Evolutionary conservation across 2,888 invertebrate species (phyloP).

Genomic region (Drosophila peninsularis): DNA sequence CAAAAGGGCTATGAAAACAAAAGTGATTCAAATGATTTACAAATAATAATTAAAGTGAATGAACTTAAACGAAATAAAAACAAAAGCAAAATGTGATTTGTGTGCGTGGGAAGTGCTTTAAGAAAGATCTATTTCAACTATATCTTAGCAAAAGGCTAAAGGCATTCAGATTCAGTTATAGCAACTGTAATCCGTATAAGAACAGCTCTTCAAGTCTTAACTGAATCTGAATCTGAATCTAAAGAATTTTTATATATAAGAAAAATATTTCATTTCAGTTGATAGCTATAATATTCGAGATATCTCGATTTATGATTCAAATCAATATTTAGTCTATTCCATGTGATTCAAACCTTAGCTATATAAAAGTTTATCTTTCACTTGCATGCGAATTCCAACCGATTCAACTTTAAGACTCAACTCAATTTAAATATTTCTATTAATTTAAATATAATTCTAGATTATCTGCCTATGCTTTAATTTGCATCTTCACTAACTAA

Average conservation of each 20-base stretch:
- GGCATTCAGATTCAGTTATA: background rate
- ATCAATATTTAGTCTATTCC: background rate
- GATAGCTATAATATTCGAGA: background rate
- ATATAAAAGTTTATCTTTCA: background rate
- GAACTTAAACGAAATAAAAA: background rate
- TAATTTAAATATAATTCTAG: background rate
- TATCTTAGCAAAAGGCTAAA: background rate
- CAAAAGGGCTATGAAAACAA: constrained; percentile 22
- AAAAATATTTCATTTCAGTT: background rate
- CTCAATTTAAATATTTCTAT: background rate
- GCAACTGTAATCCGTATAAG: too few species aligned
- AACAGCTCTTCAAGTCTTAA: background rate
- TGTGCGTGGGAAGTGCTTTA: background rate
- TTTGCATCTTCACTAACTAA: background rate
- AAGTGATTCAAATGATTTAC: constrained; percentile 3
- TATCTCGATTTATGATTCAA: background rate
- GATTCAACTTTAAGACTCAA: too few species aligned
- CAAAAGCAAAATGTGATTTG: background rate
- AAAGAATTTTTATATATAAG: background rate
- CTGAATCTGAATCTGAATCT: too few species aligned
- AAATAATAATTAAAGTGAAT: background rate
- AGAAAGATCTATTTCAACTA: background rate
- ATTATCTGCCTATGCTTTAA: background rate
- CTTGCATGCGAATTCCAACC: too few species aligned
- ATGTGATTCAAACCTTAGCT: background rate